phyloP scores from a whole-genome alignment of 2,113 vertebrate genomes.

The Silurus meridionalis region DNA sequence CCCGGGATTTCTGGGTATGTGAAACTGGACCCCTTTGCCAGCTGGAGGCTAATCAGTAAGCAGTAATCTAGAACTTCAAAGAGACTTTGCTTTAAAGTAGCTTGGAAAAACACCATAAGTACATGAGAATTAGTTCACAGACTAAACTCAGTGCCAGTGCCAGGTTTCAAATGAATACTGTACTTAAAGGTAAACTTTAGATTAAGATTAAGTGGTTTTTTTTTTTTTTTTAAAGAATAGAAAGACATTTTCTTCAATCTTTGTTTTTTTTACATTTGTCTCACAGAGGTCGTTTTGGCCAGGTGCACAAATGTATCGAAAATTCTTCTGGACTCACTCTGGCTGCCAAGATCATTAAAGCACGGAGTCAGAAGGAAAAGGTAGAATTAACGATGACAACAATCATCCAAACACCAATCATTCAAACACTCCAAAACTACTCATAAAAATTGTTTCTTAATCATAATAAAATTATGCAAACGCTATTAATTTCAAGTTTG shows the following conservation, averaged over 20 bases:
- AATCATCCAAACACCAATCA: not conserved
- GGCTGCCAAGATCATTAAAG: slow-evolving; percentile 96
- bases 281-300: slow-evolving; percentile 89
- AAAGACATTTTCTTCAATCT: not conserved
- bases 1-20: slow-evolving; percentile 66
- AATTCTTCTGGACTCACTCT: slow-evolving; percentile 92
- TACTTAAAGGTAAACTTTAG: not conserved
- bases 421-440: not conserved
- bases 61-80: slow-evolving; percentile 75
- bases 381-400: slow-evolving; percentile 63
- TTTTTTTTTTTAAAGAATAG: not conserved
- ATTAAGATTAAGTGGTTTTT: not conserved
- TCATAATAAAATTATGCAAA: not conserved
- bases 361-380: slow-evolving; percentile 85
- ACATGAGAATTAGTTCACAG: slow-evolving; percentile 1
- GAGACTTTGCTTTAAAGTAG: slow-evolving; percentile 66
- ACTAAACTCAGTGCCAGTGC: too few relatives aligned
- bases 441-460: not conserved
- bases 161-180: not conserved
- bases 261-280: slow-evolving; percentile 24
- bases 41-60: slow-evolving; percentile 74
- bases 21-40: slow-evolving; percentile 72
- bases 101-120: slow-evolving; percentile 51
- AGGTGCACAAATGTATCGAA: slow-evolving; percentile 95
- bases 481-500: not conserved